Evolutionary conservation across 2,113 vertebrate species (phyloP), one percentile per base, ranked within the genome.

Genomic region (Thomomys bottae): DNA sequence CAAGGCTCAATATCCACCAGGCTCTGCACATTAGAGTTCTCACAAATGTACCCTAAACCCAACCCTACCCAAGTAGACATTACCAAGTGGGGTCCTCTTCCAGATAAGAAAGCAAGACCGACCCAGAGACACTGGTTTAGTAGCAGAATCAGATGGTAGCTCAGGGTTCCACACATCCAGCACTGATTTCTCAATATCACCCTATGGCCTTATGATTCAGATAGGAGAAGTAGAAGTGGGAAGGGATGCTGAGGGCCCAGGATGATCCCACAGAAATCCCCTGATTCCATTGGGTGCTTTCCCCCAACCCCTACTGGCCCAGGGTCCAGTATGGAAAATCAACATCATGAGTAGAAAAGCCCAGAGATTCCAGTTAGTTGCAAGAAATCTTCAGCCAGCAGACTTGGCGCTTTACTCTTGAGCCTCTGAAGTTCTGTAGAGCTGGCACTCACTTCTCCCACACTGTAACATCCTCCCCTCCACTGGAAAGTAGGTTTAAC

Each of bases 1-100:
- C 6, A 42, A 77, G 64, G 6, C 34, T 34, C 66, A 36, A 10
- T 30, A 64, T 42, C 11, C 30, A 4, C 63, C 30, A 6, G 38
- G 26, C n/a, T 64, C 34, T 17, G 26, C 3, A n/a, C 28, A 1
- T 26, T 42, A 26, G 1, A 38, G 45, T 10, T 68, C 57, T 23
- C 26, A 76, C 34, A 7, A 67, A 2, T 6, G 6, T 12, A 57
- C 75, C 34, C 26, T 67, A 28, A 0, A 1, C 32, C 6, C 20
- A 8, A 45, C 28, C 10, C 73, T 59, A 14, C 0, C 0, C n/a
- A 54, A 38, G 54, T 15, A 28, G 30, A 18, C 4, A 17, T 49
- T 10, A 45, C 24, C 64, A 32, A 45, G 63, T 9, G 49, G 75
- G 23, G 28, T 59, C 84, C 7, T 73, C 70, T 85, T 68, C 57